Percentiles rank a stretch among this genome's conserved stretches.
These are phyloP conservation scores for Leucoraja ocellata DNA, from an alignment of 2,797 vertebrate genomes.

Conservation along the genomic window DNA sequence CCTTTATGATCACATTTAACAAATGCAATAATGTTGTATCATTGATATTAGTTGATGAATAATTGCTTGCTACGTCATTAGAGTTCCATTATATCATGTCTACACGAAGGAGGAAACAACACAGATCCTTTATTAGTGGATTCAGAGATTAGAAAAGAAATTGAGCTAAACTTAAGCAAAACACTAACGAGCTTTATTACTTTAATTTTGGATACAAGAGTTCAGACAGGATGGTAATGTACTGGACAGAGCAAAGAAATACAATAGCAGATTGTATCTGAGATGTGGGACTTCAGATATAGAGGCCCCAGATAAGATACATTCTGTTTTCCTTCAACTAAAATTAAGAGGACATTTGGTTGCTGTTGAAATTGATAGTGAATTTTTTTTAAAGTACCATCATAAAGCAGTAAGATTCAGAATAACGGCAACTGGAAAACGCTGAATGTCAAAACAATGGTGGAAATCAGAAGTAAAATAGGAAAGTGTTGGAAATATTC, in stretches of 20 bases:
- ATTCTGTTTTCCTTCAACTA: not conserved
- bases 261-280: not conserved
- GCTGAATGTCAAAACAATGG: too few relatives aligned
- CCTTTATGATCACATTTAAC: too few relatives aligned
- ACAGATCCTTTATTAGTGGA: not conserved
- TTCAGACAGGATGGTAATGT: not conserved
- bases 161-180: not conserved
- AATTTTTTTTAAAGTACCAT: not conserved
- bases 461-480: too few relatives aligned
- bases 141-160: not conserved
- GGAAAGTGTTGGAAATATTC: too few relatives aligned
- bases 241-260: not conserved
- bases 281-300: not conserved
- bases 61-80: not conserved
- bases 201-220: not conserved
- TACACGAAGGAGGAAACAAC: not conserved
- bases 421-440: not conserved
- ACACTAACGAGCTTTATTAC: not conserved
- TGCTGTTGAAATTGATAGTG: not conserved
- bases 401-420: not conserved
- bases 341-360: not conserved
- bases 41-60: not conserved
- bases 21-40: not conserved
- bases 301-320: not conserved
- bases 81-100: too few relatives aligned